These are phyloP conservation scores for Atractosteus spatula DNA, from an alignment of 2,113 vertebrate species.

Conservation along the genomic window DNA sequence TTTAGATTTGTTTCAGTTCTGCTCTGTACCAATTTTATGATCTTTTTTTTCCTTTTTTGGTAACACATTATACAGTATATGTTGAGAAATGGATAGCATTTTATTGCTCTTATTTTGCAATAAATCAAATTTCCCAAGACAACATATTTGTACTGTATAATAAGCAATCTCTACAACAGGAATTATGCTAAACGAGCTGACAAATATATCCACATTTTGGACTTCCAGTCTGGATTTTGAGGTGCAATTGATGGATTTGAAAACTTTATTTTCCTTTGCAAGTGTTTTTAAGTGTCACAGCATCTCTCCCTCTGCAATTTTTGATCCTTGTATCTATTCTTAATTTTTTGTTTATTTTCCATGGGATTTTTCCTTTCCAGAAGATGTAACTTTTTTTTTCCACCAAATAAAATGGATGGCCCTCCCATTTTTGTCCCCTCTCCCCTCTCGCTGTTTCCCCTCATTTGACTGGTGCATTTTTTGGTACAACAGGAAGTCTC, in stretches of 20 bases:
- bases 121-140: conserved; percentile 55
- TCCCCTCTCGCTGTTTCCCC: conserved; percentile 22
- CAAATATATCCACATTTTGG: too few relatives aligned
- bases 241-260: too few relatives aligned
- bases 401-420: conserved; percentile 44
- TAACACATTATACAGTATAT: conserved; percentile 26
- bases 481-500: conserved; percentile 98
- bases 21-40: conserved; percentile 26
- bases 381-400: conserved; percentile 4
- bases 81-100: conserved; percentile 31
- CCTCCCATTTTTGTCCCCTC: conserved; percentile 43
- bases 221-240: too few relatives aligned
- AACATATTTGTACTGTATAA: conserved; percentile 37
- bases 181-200: too few relatives aligned
- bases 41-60: background rate
- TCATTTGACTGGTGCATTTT: conserved; percentile 67
- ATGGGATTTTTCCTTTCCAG: background rate
- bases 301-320: too few relatives aligned
- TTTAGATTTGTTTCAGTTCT: background rate
- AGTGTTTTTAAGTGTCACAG: too few relatives aligned
- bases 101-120: conserved; percentile 53
- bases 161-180: conserved; percentile 18
- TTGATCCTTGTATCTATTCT: background rate
- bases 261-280: too few relatives aligned
- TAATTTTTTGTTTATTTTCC: background rate